A percentile compares a stretch with the other conserved stretches of the same genome.
These are phyloP conservation scores for Mesorhabditis spiculigera DNA, from an alignment of 2,888 invertebrate species.

Conservation along the genomic window DNA sequence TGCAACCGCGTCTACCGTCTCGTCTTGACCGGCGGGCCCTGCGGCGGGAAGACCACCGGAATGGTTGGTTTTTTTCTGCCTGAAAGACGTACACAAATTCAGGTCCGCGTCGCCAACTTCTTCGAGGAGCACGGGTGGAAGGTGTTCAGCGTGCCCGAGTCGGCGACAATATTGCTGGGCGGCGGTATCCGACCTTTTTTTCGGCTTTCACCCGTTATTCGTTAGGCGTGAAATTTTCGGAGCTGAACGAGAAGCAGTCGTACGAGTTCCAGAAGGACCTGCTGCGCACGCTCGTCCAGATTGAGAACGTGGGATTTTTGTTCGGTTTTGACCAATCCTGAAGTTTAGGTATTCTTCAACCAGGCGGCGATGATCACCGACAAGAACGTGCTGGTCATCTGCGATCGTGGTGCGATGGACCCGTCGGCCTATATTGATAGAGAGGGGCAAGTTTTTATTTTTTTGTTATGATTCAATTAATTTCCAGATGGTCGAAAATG, in stretches of 20 bases:
- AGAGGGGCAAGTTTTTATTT: constrained; percentile 66
- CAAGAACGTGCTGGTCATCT: constrained; percentile 91
- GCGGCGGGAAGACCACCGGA: constrained; percentile 57
- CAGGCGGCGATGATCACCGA: constrained; percentile 47
- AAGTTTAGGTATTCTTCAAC: constrained; percentile 48
- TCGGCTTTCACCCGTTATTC: background rate
- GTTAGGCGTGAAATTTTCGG: constrained; percentile 59
- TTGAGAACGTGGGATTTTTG: constrained; percentile 43
- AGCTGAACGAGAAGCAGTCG: constrained; percentile 84
- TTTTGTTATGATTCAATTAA: background rate
- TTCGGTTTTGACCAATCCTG: background rate
- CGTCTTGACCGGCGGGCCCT: constrained; percentile 56
- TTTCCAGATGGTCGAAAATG: constrained; percentile 76
- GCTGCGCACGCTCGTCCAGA: constrained; percentile 75
- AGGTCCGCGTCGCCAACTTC: constrained; percentile 38
- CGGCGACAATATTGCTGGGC: constrained; percentile 88
- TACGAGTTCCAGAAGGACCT: constrained; percentile 93
- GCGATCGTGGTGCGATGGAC: constrained; percentile 74
- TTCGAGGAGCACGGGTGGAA: constrained; percentile 89
- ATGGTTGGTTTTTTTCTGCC: constrained; percentile 20
- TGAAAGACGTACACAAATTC: background rate
- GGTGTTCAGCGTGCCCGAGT: constrained; percentile 99
- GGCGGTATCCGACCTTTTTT: background rate
- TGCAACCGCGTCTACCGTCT: constrained; percentile 28
- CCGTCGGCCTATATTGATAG: constrained; percentile 51